A percentile compares a stretch with the other conserved stretches of the same genome.
Evolutionary conservation across 2,797 vertebrate genomes (phyloP).

Genomic region (Chanos chanos): DNA sequence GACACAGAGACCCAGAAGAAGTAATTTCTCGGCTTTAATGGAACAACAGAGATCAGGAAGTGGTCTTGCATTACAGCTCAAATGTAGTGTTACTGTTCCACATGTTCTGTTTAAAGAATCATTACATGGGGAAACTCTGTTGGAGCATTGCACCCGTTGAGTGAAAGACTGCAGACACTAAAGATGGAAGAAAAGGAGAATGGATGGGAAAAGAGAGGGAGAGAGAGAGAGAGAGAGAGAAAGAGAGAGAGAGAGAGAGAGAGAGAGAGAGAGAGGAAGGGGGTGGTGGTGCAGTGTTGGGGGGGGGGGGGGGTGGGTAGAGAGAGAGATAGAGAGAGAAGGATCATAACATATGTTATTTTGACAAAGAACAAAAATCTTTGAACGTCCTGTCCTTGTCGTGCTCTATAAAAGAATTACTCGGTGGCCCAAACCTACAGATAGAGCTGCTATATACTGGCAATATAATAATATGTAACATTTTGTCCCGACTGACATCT

Average conservation of each 20-base stretch:
- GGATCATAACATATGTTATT: too few relatives aligned
- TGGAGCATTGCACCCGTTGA: constrained; percentile 6
- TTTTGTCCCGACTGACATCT: too few relatives aligned
- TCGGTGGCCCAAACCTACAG: too few relatives aligned
- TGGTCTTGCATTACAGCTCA: constrained; percentile 50
- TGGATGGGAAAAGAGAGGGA: neutral
- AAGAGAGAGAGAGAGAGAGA: neutral
- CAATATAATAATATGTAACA: too few relatives aligned
- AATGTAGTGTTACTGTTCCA: constrained; percentile 31
- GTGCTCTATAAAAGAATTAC: too few relatives aligned
- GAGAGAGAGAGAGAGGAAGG: neutral
- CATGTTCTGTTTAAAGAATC: constrained; percentile 41
- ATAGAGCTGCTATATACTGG: too few relatives aligned
- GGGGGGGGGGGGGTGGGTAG: too few relatives aligned
- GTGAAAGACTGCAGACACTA: neutral
- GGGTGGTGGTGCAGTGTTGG: neutral
- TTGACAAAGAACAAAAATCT: too few relatives aligned
- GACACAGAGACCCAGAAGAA: constrained; percentile 54
- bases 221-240: neutral
- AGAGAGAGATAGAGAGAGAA: too few relatives aligned
- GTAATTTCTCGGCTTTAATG: constrained; percentile 57
- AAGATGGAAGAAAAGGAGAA: neutral
- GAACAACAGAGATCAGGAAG: constrained; percentile 49
- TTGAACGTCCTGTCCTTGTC: too few relatives aligned
- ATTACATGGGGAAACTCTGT: constrained; percentile 17